These are phyloP conservation scores for Heliconius eleuchia DNA, from an alignment of 1,140 invertebrate genomes.

Conservation along the genomic window DNA sequence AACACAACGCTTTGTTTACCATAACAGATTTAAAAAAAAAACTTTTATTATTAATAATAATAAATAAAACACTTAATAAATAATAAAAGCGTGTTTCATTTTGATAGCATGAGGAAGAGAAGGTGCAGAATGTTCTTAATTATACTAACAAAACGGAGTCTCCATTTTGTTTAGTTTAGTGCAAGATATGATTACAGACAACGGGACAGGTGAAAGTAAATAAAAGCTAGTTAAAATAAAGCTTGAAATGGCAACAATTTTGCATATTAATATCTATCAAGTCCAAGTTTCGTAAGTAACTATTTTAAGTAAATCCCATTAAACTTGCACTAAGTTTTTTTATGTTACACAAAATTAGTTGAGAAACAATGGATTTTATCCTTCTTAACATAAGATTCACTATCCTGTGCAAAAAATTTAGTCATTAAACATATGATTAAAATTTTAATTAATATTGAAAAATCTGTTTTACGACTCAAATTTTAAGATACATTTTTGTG, in stretches of 20 bases:
- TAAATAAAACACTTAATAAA: too few relatives aligned
- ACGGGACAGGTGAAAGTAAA: too few relatives aligned
- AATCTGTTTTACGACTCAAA: neutral
- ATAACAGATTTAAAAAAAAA: too few relatives aligned
- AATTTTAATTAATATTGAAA: neutral
- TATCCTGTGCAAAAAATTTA: neutral
- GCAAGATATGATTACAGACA: too few relatives aligned
- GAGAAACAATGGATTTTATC: neutral
- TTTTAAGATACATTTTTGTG: neutral
- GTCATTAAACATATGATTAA: neutral
- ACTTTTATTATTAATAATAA: too few relatives aligned
- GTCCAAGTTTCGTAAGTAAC: neutral
- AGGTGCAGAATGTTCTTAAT: too few relatives aligned
- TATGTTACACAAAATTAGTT: neutral
- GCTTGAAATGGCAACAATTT: neutral
- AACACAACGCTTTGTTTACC: too few relatives aligned
- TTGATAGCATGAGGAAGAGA: too few relatives aligned
- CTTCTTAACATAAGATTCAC: neutral
- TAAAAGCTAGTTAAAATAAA: too few relatives aligned
- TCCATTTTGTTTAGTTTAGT: too few relatives aligned
- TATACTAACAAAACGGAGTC: too few relatives aligned
- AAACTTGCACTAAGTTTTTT: constrained; percentile 8
- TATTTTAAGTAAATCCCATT: neutral
- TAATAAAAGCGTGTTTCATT: too few relatives aligned
- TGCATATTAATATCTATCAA: neutral